phyloP scores from a whole-genome alignment of 2,797 vertebrate species.

The Peromyscus attwateri region DNA sequence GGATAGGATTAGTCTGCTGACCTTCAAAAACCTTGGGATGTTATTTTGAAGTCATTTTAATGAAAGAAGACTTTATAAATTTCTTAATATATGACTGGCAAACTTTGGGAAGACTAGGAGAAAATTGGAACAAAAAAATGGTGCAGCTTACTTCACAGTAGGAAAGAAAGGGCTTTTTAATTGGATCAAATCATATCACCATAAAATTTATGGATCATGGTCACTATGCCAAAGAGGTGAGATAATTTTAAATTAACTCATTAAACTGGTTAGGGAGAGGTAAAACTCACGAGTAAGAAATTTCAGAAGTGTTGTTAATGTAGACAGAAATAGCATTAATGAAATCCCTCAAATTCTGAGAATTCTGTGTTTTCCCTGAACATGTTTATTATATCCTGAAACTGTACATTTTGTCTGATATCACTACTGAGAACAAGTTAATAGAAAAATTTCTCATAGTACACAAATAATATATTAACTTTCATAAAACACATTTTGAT shows the following conservation, averaged over 20 bases:
- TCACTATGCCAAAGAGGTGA: constrained; percentile 77
- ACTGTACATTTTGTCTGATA: not conserved
- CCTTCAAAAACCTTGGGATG: constrained; percentile 66
- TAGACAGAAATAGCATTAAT: not conserved
- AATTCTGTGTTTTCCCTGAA: constrained; percentile 23
- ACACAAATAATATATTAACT: not conserved
- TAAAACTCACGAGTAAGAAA: constrained; percentile 61
- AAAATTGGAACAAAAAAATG: constrained; percentile 77
- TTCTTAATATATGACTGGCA: constrained; percentile 75
- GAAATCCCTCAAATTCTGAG: constrained; percentile 25
- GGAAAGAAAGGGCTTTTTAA: constrained; percentile 76
- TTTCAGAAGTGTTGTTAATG: constrained; percentile 64
- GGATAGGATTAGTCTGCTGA: constrained; percentile 56
- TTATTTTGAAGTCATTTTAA: constrained; percentile 63
- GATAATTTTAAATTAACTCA: constrained; percentile 78
- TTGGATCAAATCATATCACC: constrained; percentile 77
- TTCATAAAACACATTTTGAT: constrained; percentile 31
- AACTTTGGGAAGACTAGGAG: constrained; percentile 69
- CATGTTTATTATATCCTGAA: not conserved
- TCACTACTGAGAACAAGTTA: constrained; percentile 31
- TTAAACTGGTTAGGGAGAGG: constrained; percentile 54
- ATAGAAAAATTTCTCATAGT: not conserved
- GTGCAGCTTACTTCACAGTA: constrained; percentile 75
- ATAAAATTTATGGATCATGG: constrained; percentile 79
- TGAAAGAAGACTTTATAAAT: constrained; percentile 72